Percentiles rank a stretch among this genome's conserved stretches.
Evolutionary conservation across 2,113 vertebrate species (phyloP).

Genomic region (Menidia beryllina): DNA sequence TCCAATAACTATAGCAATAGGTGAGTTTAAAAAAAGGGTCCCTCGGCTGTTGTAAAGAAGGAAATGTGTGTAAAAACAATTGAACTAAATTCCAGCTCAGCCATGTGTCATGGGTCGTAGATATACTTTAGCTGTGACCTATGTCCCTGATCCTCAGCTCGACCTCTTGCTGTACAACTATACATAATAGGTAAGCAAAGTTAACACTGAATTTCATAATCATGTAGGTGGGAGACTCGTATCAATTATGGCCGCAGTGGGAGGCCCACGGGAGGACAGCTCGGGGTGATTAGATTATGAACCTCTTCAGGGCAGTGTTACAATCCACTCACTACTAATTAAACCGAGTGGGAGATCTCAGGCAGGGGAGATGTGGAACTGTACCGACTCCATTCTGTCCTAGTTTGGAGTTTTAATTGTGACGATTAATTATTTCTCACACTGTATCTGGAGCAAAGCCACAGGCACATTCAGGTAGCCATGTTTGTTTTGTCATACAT

Average conservation of each 20-base stretch:
- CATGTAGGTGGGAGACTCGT: conserved; percentile 14
- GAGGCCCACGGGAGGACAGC: conserved; percentile 34
- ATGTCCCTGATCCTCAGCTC: conserved; percentile 11
- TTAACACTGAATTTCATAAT: conserved; percentile 42
- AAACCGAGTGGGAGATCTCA: conserved; percentile 57
- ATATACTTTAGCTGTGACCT: background rate
- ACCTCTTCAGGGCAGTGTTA: conserved; percentile 36
- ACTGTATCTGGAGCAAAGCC: conserved; percentile 44
- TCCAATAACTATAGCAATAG: background rate
- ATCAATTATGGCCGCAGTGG: conserved; percentile 49
- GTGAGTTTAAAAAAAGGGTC: background rate
- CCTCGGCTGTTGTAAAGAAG: background rate
- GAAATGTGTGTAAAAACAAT: background rate
- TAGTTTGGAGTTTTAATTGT: conserved; percentile 51
- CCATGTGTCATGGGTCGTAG: background rate
- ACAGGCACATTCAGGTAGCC: conserved; percentile 10
- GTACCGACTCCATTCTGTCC: conserved; percentile 18
- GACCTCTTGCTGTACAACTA: conserved; percentile 16
- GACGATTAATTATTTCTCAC: conserved; percentile 59
- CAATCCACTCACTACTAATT: conserved; percentile 59
- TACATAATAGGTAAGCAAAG: background rate
- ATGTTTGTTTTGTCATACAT: conserved; percentile 33
- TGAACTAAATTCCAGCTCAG: background rate
- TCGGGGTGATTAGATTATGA: conserved; percentile 54
- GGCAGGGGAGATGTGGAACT: conserved; percentile 35